Evolutionary conservation across 2,113 vertebrate genomes (phyloP).

Genomic region (Herpetotheres cachinnans): DNA sequence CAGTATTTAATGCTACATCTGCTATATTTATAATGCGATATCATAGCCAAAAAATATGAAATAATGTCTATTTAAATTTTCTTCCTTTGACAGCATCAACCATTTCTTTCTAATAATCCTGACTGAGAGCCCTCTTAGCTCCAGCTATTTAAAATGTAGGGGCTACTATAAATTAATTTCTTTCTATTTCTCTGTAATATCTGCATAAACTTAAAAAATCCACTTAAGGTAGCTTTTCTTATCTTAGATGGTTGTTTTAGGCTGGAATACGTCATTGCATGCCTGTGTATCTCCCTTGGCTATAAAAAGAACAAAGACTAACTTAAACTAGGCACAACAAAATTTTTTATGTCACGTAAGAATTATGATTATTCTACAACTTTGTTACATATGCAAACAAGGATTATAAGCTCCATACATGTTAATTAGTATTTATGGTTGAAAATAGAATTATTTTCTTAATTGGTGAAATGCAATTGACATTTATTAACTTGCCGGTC

Average conservation of each 20-base stretch:
- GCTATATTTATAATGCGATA: not conserved
- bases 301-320: not conserved
- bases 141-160: not conserved
- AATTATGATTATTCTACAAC: not conserved
- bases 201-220: not conserved
- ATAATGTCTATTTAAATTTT: not conserved
- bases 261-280: not conserved
- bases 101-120: not conserved
- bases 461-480: not conserved
- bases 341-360: not conserved
- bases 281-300: not conserved
- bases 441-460: not conserved
- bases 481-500: not conserved
- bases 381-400: not conserved
- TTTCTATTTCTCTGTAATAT: not conserved
- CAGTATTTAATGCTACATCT: not conserved
- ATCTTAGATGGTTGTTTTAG: not conserved
- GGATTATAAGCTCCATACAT: not conserved
- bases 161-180: not conserved
- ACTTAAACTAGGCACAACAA: not conserved
- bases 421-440: not conserved
- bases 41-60: not conserved
- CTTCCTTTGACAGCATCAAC: not conserved
- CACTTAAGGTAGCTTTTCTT: not conserved
- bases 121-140: not conserved